Base-by-base conservation (phyloP, 2,113 vertebrate genomes). In the Pterocles burchelli region DNA sequence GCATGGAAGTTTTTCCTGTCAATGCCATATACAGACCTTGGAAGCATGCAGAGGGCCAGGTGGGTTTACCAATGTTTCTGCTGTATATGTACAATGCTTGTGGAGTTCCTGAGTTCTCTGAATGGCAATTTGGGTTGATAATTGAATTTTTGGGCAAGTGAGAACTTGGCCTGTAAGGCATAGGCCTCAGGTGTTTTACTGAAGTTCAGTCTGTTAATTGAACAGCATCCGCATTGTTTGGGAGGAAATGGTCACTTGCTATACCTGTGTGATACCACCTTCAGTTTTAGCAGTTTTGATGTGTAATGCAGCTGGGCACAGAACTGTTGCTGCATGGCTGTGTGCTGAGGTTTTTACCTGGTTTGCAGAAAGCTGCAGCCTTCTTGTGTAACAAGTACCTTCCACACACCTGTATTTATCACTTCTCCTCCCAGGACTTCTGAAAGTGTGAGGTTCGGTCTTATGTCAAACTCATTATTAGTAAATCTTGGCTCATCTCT, bases 21-120 rank as follows among this genome's bases (percentile, higher is more conserved):
- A 99, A 99, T 93, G 99, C 99, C 91, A 99, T 99, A 88, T 99
- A 99, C 95, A 98, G 99, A 85, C 99, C 99, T 86, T 99, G 99
- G 99, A 99, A 99, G 97, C 99, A 99, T 12, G 99, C 99, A 13
- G 99, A 99, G 93, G 99, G 99, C 95, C 99, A 99, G 99, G 99
- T 99, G 95, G 93, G 93, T 79, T 71, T 70, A 8, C 11, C 41
- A 41, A 0, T 1, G 0, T 51, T 61, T 83, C 67, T 83, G 10
- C 15, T 74, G 1, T 65, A 13, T 14, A 8, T 83, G 15, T 73
- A 31, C 13, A 58, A 13, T 31, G 7, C 14, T 55, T 66, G 11
- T 0, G 0, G 20, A 77, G 6, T 33, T 90, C 15, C 11, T 74
- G 49, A 43, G 34, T 70, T 58, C 89, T 34, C 71, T 18, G 45